These are phyloP conservation scores for Heliconius charithonia DNA, from an alignment of 2,888 invertebrate genomes.

Conservation along the genomic window DNA sequence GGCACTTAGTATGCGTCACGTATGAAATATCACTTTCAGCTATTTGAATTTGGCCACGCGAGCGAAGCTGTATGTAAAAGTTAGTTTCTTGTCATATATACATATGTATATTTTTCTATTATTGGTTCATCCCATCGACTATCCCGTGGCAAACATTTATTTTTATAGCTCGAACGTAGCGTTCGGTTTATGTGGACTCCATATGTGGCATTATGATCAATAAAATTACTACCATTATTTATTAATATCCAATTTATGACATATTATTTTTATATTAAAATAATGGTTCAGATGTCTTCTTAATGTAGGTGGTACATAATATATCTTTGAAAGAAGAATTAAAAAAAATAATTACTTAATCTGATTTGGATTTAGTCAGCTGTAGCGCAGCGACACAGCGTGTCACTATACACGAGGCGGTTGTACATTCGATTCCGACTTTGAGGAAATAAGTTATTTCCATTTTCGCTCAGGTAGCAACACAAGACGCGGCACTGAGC, in stretches of 20 bases:
- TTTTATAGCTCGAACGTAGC: conserved; percentile 36
- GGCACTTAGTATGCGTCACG: no score
- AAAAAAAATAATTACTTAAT: neutral
- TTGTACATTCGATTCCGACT: neutral
- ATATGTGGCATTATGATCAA: conserved; percentile 42
- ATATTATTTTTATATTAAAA: conserved; percentile 28
- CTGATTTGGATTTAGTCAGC: neutral
- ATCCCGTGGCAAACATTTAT: conserved; percentile 30
- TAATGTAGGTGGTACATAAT: neutral
- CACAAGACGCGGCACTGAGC: no score
- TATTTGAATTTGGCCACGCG: neutral
- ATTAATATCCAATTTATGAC: conserved; percentile 36
- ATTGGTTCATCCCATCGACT: conserved; percentile 25
- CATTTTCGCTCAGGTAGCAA: neutral
- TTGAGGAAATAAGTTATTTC: neutral
- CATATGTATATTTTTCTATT: neutral
- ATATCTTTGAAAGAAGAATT: neutral
- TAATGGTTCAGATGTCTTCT: neutral
- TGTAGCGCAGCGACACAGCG: neutral
- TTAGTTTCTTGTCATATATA: neutral
- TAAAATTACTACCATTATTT: conserved; percentile 45
- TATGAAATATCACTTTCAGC: no score
- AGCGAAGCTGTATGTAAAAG: neutral
- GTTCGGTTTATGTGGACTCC: conserved; percentile 43
- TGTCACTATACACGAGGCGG: neutral